Base-by-base conservation (phyloP, 2,888 invertebrate species). In the Alloplasta piceator region DNA sequence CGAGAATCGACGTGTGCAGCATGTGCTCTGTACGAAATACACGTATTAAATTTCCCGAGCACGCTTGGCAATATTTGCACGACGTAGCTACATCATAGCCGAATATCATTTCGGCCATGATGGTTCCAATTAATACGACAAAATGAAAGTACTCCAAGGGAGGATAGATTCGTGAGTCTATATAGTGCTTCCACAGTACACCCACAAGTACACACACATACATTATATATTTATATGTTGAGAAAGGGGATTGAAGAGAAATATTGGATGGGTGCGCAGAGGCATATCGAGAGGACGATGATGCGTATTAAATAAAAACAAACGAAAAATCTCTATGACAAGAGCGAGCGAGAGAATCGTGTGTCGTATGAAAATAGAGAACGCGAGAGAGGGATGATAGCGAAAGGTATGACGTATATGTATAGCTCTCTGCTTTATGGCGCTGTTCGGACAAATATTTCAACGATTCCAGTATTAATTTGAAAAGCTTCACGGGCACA, bases 81-180 rank as follows among this genome's bases (percentile, higher is more conserved):
- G 83, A 66, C 76, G 80, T 78, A 85, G 86, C 61, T 78, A 84
- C 86, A 83, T 84, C 83, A 84, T 83, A 83, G 82, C 82, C 78
- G 86, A 82, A 85, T 86, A 89, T 88, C 85, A 87, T 87, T 89
- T 88, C 85, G 82, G 78, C 26, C 26, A 26, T 85, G 85, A 87
- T 84, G 86, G 85, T 85, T 87, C 83, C 88, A 87, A 89, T 88
- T 87, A 87, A 87, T 88, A 85, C 85, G 79, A 72, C 83, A 82
- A 85, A 86, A 87, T 85, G 85, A 87, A 86, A 87, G 85, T 84
- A 73, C 75, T 79, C 73, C 73, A 7, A 64, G 58, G 46, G 41
- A 70, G 84, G 80, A 82, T 83, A 78, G 79, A 83, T 71, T 75
- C 10, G 56, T 39, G 38, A 41, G 41, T 41, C 38, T 58, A 58